Evolutionary conservation across 2,888 invertebrate species (phyloP).

Genomic region (Ethmia dodecea): DNA sequence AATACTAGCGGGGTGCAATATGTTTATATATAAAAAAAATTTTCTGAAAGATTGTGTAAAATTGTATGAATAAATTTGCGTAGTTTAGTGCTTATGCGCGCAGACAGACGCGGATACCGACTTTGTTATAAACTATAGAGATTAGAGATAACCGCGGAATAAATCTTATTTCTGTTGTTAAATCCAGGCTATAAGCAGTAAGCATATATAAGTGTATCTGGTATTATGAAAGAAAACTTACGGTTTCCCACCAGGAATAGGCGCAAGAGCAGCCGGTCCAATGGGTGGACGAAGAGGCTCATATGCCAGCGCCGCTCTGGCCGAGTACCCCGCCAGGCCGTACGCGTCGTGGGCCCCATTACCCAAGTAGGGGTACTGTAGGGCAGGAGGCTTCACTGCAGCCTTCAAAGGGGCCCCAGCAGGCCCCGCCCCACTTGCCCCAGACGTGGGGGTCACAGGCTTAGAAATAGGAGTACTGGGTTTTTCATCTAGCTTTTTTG

Average conservation of each 20-base stretch:
- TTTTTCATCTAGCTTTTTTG: conserved; percentile 92
- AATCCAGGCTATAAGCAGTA: too few relatives aligned
- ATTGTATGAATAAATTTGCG: too few relatives aligned
- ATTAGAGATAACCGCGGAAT: too few relatives aligned
- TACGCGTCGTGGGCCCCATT: conserved; percentile 71
- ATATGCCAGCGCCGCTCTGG: conserved; percentile 67
- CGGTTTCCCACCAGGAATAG: conserved; percentile 91
- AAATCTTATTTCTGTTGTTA: too few relatives aligned
- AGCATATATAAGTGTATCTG: too few relatives aligned
- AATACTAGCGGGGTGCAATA: too few relatives aligned
- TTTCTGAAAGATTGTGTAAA: too few relatives aligned
- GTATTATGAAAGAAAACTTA: conserved; percentile 77
- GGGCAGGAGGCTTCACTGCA: conserved; percentile 76
- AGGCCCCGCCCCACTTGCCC: conserved; percentile 78
- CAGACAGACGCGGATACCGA: too few relatives aligned
- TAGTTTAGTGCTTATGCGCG: too few relatives aligned
- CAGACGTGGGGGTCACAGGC: conserved; percentile 90
- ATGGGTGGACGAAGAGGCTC: conserved; percentile 70
- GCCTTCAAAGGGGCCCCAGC: conserved; percentile 77
- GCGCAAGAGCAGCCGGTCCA: conserved; percentile 78
- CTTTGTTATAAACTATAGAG: too few relatives aligned
- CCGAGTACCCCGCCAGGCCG: conserved; percentile 70
- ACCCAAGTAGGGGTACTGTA: conserved; percentile 81
- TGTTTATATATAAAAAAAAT: too few relatives aligned
- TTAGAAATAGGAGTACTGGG: conserved; percentile 94